Evolutionary conservation across 2,113 vertebrate genomes (phyloP).

Genomic region (Microtus richardsoni): DNA sequence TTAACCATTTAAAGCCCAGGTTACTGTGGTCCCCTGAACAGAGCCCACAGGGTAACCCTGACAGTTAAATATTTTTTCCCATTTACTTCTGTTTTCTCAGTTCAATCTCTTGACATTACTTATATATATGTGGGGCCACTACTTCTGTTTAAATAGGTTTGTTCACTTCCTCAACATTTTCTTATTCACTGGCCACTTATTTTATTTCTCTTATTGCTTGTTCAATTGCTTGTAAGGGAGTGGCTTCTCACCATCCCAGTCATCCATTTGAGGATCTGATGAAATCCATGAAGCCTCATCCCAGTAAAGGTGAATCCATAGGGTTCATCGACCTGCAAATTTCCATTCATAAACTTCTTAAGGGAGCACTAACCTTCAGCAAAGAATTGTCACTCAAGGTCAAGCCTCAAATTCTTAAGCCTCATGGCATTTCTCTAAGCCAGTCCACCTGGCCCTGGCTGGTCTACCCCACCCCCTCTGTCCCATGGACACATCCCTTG

Average conservation of each 20-base stretch:
- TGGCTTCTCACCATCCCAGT: background rate
- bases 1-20: background rate
- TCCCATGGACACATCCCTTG: background rate
- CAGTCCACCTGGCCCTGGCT: background rate
- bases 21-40: background rate
- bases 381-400: conserved; percentile 25
- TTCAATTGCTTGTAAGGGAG: background rate
- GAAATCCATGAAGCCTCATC: background rate
- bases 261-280: background rate
- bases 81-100: background rate
- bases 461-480: rapidly evolving
- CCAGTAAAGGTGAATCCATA: background rate
- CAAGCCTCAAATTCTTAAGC: background rate
- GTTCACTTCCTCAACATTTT: background rate
- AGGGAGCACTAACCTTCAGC: background rate
- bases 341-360: background rate
- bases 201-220: conserved; percentile 7
- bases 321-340: background rate
- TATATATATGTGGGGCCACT: background rate
- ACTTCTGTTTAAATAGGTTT: background rate
- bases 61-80: background rate
- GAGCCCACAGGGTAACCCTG: background rate
- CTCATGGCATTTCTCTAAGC: background rate
- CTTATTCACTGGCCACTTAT: background rate
- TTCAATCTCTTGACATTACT: background rate